Conservation (phyloP, 1,140 invertebrate species). For the Neotoxoptera formosana region DNA sequence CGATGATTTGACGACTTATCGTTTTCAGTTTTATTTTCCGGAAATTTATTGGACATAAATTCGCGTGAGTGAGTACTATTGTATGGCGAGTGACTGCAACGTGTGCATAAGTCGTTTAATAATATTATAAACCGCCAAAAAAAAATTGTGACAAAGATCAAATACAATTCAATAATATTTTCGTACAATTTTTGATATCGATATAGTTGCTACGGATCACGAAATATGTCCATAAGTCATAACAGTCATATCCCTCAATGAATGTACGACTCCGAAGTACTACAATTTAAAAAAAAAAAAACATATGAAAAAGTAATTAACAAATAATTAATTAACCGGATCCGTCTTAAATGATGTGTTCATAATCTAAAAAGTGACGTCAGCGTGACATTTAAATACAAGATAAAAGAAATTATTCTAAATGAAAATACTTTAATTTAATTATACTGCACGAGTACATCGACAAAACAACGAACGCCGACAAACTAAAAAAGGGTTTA, state of each 20-base stretch:
- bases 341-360: not conserved
- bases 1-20: not conserved
- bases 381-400: not conserved
- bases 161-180: not conserved
- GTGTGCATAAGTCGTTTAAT: not conserved
- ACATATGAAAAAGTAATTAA: not conserved
- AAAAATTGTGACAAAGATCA: not conserved
- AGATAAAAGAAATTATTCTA: constrained; percentile 6
- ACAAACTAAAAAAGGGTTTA: not conserved
- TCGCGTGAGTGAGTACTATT: not conserved
- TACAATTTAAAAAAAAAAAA: no score
- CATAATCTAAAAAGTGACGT: not conserved
- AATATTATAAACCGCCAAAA: not conserved
- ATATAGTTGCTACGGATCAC: not conserved
- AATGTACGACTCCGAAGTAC: not conserved
- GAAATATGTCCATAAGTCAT: not conserved
- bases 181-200: not conserved
- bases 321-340: not conserved
- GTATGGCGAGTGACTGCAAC: not conserved
- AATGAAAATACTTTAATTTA: constrained; percentile 5
- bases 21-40: not conserved
- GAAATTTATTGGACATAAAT: not conserved
- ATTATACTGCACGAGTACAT: not conserved
- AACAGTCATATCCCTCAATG: not conserved
- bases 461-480: not conserved